Evolutionary conservation across 2,888 invertebrate species (phyloP).

Genomic region (Parochlus steinenii): DNA sequence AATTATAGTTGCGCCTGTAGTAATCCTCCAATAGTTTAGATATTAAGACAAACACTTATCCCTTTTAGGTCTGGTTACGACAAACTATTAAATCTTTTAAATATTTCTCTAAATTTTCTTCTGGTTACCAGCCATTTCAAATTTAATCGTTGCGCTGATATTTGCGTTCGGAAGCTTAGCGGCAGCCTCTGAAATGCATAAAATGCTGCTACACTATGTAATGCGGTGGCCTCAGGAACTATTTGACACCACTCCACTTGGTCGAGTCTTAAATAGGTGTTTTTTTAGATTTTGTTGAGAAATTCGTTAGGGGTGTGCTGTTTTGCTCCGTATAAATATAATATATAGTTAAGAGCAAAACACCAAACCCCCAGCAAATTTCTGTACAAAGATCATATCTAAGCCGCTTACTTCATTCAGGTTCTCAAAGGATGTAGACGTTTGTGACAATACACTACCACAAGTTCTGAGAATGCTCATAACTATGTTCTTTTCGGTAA

Average conservation of each 20-base stretch:
- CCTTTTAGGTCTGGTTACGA: constrained; percentile 67
- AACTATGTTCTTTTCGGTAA: constrained; percentile 32
- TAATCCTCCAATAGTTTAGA: too few species aligned
- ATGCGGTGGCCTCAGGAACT: constrained; percentile 46
- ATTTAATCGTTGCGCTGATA: constrained; percentile 5
- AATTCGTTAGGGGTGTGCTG: too few species aligned
- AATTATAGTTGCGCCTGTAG: too few species aligned
- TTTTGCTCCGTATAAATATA: too few species aligned
- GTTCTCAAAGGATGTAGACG: constrained; percentile 43
- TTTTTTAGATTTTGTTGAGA: too few species aligned
- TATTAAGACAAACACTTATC: too few species aligned
- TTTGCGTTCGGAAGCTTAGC: constrained; percentile 9
- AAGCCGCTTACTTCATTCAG: too few species aligned
- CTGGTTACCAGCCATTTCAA: constrained; percentile 13
- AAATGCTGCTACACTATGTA: constrained; percentile 37
- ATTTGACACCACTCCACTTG: constrained; percentile 54
- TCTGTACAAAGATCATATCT: too few species aligned
- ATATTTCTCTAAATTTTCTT: constrained; percentile 11
- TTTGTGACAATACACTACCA: constrained; percentile 38
- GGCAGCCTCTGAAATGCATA: constrained; percentile 40
- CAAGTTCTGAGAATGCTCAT: constrained; percentile 25
- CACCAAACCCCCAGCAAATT: too few species aligned
- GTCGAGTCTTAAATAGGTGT: constrained; percentile 40
- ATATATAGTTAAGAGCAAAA: too few species aligned
- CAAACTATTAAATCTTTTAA: constrained; percentile 12